Percentiles rank a stretch among this genome's conserved stretches.
Conservation (phyloP, 1,140 invertebrate species). For the Halesus radiatus region DNA sequence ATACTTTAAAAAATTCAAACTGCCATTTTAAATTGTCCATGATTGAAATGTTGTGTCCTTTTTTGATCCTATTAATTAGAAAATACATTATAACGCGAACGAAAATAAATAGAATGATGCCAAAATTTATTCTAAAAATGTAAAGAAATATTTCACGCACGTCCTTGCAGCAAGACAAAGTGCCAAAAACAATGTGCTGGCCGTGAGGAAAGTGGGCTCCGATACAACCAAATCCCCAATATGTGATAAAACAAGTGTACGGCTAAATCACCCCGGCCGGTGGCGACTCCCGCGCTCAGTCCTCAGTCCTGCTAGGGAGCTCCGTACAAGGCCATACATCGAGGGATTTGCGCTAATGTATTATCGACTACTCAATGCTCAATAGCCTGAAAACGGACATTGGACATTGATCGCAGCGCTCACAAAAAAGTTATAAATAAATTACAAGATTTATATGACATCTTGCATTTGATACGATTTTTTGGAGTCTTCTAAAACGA, state of each 20-base stretch:
- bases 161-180: slow-evolving; percentile 39
- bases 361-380: not conserved
- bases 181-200: slow-evolving; percentile 54
- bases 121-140: not conserved
- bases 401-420: not conserved
- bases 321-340: too few species aligned
- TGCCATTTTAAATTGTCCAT: too few species aligned
- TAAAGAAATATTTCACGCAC: not conserved
- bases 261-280: slow-evolving; percentile 46
- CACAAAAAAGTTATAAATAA: not conserved
- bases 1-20: too few species aligned
- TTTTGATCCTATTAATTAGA: too few species aligned
- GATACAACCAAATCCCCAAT: slow-evolving; percentile 52
- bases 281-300: not conserved
- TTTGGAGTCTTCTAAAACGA: too few species aligned
- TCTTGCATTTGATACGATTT: too few species aligned
- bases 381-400: slow-evolving; percentile 10
- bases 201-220: slow-evolving; percentile 30
- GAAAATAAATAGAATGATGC: too few species aligned
- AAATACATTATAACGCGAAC: too few species aligned
- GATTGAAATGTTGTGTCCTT: too few species aligned
- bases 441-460: not conserved
- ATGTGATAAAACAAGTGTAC: slow-evolving; percentile 57
- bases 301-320: not conserved
- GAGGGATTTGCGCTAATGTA: not conserved